Conservation (phyloP, 2,888 invertebrate species). For the Drosophila borealis region DNA sequence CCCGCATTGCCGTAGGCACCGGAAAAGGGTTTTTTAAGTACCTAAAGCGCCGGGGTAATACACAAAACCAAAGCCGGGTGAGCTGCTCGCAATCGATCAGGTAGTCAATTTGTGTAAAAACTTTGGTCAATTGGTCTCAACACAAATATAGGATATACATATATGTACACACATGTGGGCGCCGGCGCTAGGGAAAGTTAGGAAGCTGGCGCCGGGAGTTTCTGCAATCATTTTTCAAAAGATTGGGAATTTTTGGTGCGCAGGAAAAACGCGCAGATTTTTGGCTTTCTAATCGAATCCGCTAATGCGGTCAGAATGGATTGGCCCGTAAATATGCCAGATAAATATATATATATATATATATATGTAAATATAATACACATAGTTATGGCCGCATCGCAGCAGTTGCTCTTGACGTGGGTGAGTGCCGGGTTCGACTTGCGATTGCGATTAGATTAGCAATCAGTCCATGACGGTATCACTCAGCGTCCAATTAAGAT, state of each 20-base stretch:
- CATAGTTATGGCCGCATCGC: too few relatives aligned
- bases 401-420: neutral
- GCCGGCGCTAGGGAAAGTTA: slow-evolving; percentile 61
- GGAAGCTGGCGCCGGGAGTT: slow-evolving; percentile 70
- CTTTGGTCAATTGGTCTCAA: slow-evolving; percentile 61
- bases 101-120: slow-evolving; percentile 42
- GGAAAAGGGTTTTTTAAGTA: slow-evolving; percentile 80
- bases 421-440: slow-evolving; percentile 5
- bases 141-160: neutral
- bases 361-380: too few relatives aligned
- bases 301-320: slow-evolving; percentile 16
- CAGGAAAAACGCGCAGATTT: slow-evolving; percentile 68
- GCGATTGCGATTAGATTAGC: slow-evolving; percentile 69
- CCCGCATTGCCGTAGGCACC: slow-evolving; percentile 39
- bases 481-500: slow-evolving; percentile 57
- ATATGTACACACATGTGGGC: slow-evolving; percentile 61
- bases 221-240: slow-evolving; percentile 30
- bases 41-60: slow-evolving; percentile 74
- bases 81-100: slow-evolving; percentile 16
- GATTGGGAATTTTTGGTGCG: slow-evolving; percentile 43
- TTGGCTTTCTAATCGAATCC: slow-evolving; percentile 54
- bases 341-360: slow-evolving; percentile 9
- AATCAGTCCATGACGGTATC: slow-evolving; percentile 33
- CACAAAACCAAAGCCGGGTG: slow-evolving; percentile 28
- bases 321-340: slow-evolving; percentile 48